Evolutionary conservation across 1,140 invertebrate genomes (phyloP), one percentile per base, ranked within the genome.

Genomic region (Macrotrachela quadricornifera): DNA sequence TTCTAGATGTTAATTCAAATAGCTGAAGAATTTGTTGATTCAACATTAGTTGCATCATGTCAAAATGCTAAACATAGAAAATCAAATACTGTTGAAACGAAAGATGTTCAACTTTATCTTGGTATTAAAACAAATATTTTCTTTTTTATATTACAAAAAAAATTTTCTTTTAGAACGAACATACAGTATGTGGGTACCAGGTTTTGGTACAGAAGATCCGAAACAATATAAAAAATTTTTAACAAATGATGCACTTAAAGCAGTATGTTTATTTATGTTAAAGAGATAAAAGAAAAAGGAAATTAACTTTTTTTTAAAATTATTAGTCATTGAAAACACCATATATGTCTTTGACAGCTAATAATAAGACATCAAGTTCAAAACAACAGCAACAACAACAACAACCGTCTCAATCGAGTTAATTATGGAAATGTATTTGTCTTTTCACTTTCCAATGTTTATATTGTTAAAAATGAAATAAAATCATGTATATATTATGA

Each of bases 171-270:
- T 16, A 83, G 85, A 91, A 71, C 77, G 84, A 55, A 85, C 84
- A 64, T 90, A 82, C 76, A 90, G 90, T 61, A 87, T 92, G 79
- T 91, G 84, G 83, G 81, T 91, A 53, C 87, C 87, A 61, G 87
- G 87, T 11, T 91, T 91, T 74, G 87, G 86, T 6, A 85, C 84
- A 11, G 86, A 92, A 60, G 87, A 92, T 68, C 67, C 91, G 6
- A 72, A 82, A 51, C 84, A 85, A 0, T 88, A 87, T 64, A 91
- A 91, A 70, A 77, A 85, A 59, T 79, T 83, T 13, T 76, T 80
- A 0, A 77, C 82, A 6, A 87, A 83, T n/a, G 88, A 95, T 71
- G 83, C 87, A 30, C 8, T 30, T 4, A 30, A 30, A 30, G 21
- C 21, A 30, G 21, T 30, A 30, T 4, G 8, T 30, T 4, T 4